Base-by-base conservation (phyloP, 2,888 invertebrate genomes). In the Chalcis sispes region DNA sequence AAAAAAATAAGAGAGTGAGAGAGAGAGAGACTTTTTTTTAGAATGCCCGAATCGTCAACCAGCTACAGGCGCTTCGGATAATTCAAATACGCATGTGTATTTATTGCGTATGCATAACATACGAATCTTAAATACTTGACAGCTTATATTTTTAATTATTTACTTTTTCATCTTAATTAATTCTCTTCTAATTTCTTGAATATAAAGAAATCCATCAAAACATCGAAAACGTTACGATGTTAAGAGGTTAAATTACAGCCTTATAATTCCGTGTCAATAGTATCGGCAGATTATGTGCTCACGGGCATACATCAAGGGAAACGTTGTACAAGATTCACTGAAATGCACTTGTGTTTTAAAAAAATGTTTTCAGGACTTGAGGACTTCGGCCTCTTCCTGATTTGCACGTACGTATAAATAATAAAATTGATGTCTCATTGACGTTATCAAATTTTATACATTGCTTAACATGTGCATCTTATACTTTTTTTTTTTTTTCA, bases 261-360 rank as follows among this genome's bases (percentile, higher is more conserved):
- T 78, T 75, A 75, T 75, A 75, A 78, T 78, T 78, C 75, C 75
- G 75, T 78, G 78, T 75, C 75, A 78, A 75, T 72, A 78, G 71
- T 77, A 75, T 72, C 77, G 72, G 77, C 77, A 78, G 77, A 72
- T 78, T 72, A 59, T 48, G 66, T 66, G 50, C 70, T 66, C 66
- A 56, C 70, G 66, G 59, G 56, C 56, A 66, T 66, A 58, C 48
- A 74, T 74, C 59, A 29, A 36, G 70, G 59, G 58, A 77, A 20
- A 46, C 73, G 73, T 71, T 77, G 71, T 74, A 77, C 77, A 73
- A 70, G 70, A 77, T 54, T 61, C 46, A n/a, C 56, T 54, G 48
- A 70, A 36, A 65, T 70, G 52, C 69, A 73, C 29, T 77, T 73
- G 29, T 2, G 58, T 58, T 72, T 74, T 62, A 54, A 29, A 69